A percentile compares a stretch with the other conserved stretches of the same genome.
phyloP scores from a whole-genome alignment of 2,797 vertebrate species.

The Peromyscus eremicus region DNA sequence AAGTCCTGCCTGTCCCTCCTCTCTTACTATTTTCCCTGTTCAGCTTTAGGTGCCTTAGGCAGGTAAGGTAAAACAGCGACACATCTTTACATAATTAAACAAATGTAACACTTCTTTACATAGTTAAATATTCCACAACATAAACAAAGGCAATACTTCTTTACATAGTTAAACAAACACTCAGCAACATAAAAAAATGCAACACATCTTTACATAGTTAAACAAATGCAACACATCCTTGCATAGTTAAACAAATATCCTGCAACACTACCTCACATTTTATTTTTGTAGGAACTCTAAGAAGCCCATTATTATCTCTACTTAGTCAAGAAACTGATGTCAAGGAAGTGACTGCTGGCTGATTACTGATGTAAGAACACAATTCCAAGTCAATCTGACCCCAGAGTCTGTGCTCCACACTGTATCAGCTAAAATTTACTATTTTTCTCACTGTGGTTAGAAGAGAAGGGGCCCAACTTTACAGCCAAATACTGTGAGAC shows the following conservation, averaged over 20 bases:
- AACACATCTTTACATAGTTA: background rate
- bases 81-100: background rate
- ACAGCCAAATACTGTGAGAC: background rate
- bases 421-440: background rate
- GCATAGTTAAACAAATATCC: background rate
- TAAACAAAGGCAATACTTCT: no score
- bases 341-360: background rate
- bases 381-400: background rate
- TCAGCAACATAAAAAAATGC: background rate
- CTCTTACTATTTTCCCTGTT: background rate
- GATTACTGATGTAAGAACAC: background rate
- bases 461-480: background rate
- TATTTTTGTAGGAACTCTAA: background rate
- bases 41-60: background rate
- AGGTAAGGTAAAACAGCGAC: background rate
- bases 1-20: background rate
- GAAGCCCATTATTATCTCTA: background rate
- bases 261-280: background rate
- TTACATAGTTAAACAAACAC: background rate
- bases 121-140: no score
- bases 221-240: background rate
- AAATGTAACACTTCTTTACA: no score
- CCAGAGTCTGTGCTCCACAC: background rate
- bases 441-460: background rate
- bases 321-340: conserved; percentile 37